phyloP scores from a whole-genome alignment of 2,888 invertebrate genomes.

The Xylocampa areola region DNA sequence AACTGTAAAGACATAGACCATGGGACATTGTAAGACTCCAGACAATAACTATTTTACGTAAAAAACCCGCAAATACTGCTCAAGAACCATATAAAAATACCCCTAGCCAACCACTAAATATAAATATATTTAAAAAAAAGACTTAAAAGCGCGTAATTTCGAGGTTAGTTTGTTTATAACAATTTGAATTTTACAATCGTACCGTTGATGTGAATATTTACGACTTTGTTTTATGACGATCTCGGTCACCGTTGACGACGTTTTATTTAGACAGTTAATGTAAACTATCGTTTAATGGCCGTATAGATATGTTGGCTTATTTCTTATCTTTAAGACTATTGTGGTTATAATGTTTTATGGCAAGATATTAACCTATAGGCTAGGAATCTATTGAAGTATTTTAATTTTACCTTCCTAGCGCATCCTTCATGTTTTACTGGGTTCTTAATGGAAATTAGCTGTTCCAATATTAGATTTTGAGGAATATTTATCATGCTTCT shows the following conservation, averaged over 20 bases:
- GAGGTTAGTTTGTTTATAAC: conserved; percentile 77
- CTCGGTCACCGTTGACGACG: conserved; percentile 68
- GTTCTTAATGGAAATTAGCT: no score
- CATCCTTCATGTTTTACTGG: background rate
- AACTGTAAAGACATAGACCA: no score
- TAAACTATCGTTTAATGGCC: conserved; percentile 7
- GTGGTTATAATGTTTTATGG: background rate
- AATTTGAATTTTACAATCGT: conserved; percentile 83
- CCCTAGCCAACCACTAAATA: no score
- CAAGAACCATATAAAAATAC: no score
- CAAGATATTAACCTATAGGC: no score
- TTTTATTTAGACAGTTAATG: conserved; percentile 25
- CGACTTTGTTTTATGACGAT: conserved; percentile 78
- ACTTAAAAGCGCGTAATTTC: conserved; percentile 12
- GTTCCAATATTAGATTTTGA: no score
- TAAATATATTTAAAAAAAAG: conserved; percentile 27
- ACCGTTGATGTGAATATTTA: conserved; percentile 83
- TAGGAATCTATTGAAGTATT: background rate
- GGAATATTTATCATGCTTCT: no score
- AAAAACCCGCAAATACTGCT: no score
- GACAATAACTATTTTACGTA: no score
- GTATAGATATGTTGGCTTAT: background rate
- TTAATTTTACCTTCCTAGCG: background rate
- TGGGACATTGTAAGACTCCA: no score
- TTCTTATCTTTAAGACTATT: background rate